Conservation (phyloP, 2,113 vertebrate genomes). For the Python bivittatus region DNA sequence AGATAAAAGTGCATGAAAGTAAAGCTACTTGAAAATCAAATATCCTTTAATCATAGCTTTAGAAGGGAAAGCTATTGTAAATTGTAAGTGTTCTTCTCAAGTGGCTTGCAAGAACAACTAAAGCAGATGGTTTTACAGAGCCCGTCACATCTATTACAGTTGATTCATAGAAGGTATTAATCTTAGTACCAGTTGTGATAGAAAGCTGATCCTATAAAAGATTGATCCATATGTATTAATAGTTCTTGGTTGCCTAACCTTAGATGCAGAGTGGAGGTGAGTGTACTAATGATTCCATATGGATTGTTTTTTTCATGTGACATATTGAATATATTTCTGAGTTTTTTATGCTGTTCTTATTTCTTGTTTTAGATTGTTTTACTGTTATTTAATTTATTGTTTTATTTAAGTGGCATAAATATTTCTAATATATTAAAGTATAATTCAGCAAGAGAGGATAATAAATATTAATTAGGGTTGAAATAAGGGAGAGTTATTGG, state of each 20-base stretch:
- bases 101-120: not conserved
- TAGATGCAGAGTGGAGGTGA: not conserved
- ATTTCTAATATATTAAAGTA: no score
- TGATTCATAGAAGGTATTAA: not conserved
- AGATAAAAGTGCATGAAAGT: not conserved
- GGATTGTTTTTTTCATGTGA: no score
- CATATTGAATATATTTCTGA: no score
- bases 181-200: no score
- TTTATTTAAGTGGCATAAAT: no score
- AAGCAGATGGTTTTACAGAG: not conserved
- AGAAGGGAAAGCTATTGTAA: not conserved
- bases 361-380: no score
- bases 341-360: no score
- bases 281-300: no score
- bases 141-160: not conserved
- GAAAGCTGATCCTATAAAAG: not conserved
- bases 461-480: no score
- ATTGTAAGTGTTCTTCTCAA: slow-evolving; percentile 7
- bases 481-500: no score
- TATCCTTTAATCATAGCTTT: not conserved
- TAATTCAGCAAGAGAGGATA: no score
- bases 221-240: not conserved
- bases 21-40: slow-evolving; percentile 8
- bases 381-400: no score
- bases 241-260: not conserved